These are phyloP conservation scores for Phyllostomus hastatus DNA, from an alignment of 2,113 vertebrate species.

Conservation along the genomic window DNA sequence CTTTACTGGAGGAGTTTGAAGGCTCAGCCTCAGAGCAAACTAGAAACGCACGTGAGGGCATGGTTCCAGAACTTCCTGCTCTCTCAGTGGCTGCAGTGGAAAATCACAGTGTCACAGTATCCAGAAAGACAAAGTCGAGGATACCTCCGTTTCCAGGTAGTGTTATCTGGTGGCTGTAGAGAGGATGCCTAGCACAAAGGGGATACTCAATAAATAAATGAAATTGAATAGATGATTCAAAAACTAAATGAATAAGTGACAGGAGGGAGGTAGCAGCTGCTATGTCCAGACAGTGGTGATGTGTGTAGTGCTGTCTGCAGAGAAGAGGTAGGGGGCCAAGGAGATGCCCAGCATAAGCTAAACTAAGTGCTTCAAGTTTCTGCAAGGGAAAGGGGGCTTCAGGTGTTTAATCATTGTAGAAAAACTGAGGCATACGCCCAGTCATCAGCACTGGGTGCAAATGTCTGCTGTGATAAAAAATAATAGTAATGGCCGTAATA, in stretches of 20 bases:
- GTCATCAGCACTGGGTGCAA: not conserved
- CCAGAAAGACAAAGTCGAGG: not conserved
- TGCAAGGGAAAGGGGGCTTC: not conserved
- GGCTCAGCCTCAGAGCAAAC: not conserved
- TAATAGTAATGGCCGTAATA: not conserved
- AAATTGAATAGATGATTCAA: not conserved
- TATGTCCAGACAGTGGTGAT: not conserved
- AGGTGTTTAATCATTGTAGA: not conserved
- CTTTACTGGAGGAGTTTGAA: not conserved
- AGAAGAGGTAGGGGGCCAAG: not conserved
- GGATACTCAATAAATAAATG: not conserved
- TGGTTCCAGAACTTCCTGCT: not conserved
- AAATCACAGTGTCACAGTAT: not conserved
- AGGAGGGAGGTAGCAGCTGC: not conserved
- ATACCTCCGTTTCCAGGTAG: not conserved
- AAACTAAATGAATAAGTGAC: not conserved
- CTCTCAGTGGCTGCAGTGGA: not conserved
- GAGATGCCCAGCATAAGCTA: no score
- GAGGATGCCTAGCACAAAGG: not conserved
- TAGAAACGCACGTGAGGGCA: not conserved
- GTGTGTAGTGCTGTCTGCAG: not conserved
- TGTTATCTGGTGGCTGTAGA: not conserved
- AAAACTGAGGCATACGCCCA: not conserved
- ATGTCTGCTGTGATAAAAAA: not conserved
- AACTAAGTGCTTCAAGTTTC: not conserved